These are phyloP conservation scores for Nanger granti DNA, from an alignment of 2,113 vertebrate species.

Conservation along the genomic window DNA sequence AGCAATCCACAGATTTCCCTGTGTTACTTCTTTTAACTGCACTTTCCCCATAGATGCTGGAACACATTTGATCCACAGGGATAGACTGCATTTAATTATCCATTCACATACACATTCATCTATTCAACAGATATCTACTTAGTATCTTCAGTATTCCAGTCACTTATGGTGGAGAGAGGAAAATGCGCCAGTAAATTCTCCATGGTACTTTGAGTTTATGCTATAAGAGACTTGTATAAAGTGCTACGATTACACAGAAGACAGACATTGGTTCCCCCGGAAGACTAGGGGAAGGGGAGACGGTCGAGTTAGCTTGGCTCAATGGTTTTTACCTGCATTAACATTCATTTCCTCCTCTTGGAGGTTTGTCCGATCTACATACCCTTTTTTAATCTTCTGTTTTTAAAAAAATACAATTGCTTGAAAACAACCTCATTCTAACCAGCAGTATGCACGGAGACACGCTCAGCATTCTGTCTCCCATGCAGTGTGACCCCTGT, in stretches of 20 bases:
- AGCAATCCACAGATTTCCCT: constrained; percentile 75
- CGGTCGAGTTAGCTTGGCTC: not conserved
- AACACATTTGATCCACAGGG: not conserved
- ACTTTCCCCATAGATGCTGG: too few relatives aligned
- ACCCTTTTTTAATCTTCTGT: not conserved
- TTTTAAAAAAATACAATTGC: not conserved
- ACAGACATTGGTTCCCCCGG: not conserved
- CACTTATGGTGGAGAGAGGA: not conserved
- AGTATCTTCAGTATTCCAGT: not conserved
- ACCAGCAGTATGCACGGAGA: not conserved
- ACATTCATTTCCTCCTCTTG: not conserved
- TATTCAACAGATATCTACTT: not conserved
- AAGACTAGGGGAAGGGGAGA: not conserved
- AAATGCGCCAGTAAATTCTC: not conserved
- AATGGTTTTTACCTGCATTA: not conserved
- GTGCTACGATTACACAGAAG: not conserved
- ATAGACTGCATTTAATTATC: not conserved
- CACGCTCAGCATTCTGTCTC: not conserved
- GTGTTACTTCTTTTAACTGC: not conserved
- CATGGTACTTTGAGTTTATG: not conserved
- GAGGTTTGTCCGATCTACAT: not conserved
- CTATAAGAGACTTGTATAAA: not conserved
- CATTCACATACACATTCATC: not conserved
- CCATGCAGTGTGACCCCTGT: not conserved
- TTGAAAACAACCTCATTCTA: not conserved